Percentiles rank a stretch among this genome's conserved stretches.
Conservation (phyloP, 2,888 invertebrate species). For the Flabesymbios commensalis region DNA sequence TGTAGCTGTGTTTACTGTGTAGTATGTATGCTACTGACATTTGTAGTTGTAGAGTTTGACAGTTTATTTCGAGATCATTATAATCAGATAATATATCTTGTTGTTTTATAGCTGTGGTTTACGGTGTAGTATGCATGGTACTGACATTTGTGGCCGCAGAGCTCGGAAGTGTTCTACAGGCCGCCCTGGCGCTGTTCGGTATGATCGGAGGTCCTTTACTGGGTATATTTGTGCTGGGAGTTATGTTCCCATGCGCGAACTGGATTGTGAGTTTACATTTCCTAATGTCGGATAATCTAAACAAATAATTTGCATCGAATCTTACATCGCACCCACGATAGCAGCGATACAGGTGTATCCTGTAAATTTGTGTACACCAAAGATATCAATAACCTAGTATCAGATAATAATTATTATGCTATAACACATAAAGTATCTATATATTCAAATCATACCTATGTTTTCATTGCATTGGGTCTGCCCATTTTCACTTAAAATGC, state of each 20-base stretch:
- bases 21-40: too few species aligned
- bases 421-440: not conserved
- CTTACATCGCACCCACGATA: too few species aligned
- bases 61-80: too few species aligned
- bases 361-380: too few species aligned
- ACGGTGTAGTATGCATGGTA: slow-evolving; percentile 62
- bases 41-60: too few species aligned
- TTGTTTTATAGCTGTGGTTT: slow-evolving; percentile 16
- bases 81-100: too few species aligned
- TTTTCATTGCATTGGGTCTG: not conserved
- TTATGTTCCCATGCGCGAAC: slow-evolving; percentile 65
- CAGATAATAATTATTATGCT: not conserved
- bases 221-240: slow-evolving; percentile 59
- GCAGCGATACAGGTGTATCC: too few species aligned
- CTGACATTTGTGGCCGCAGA: slow-evolving; percentile 85
- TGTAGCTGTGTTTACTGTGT: too few species aligned
- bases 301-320: too few species aligned
- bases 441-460: not conserved
- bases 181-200: slow-evolving; percentile 58
- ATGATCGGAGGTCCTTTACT: slow-evolving; percentile 59
- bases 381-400: not conserved
- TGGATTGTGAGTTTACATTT: slow-evolving; percentile 44
- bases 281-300: too few species aligned
- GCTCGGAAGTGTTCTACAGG: slow-evolving; percentile 78
- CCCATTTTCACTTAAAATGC: too few species aligned